Conservation (phyloP, 2,113 vertebrate species). For the Thomomys bottae region DNA sequence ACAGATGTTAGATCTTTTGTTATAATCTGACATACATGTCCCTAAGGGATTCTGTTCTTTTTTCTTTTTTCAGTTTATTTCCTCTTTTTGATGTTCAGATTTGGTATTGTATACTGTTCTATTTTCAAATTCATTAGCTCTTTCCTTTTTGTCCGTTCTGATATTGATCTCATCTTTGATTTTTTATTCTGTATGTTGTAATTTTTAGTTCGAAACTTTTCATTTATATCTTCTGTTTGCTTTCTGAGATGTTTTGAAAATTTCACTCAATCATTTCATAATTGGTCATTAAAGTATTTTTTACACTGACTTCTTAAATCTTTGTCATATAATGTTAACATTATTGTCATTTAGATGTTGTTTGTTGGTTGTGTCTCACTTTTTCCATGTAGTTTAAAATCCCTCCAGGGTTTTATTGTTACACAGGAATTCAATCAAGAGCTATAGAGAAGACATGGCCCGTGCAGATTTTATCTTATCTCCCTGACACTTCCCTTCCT, state of each 20-base stretch:
- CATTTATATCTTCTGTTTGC: not conserved
- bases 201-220: slow-evolving; percentile 24
- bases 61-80: not conserved
- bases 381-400: not conserved
- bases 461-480: not conserved
- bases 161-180: not conserved
- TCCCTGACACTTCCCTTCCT: not conserved
- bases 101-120: not conserved
- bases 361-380: not conserved
- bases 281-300: not conserved
- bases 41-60: no score
- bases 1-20: not conserved
- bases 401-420: not conserved
- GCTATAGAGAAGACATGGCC: not conserved
- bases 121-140: not conserved
- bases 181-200: not conserved
- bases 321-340: not conserved
- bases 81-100: not conserved
- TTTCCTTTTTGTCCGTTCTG: not conserved
- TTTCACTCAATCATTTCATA: not conserved
- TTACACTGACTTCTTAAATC: not conserved
- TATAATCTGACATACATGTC: not conserved
- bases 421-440: no score
- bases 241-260: not conserved
- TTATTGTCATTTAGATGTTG: not conserved